Evolutionary conservation across 1,140 invertebrate species (phyloP).

Genomic region (Lysiphlebus fabarum): DNA sequence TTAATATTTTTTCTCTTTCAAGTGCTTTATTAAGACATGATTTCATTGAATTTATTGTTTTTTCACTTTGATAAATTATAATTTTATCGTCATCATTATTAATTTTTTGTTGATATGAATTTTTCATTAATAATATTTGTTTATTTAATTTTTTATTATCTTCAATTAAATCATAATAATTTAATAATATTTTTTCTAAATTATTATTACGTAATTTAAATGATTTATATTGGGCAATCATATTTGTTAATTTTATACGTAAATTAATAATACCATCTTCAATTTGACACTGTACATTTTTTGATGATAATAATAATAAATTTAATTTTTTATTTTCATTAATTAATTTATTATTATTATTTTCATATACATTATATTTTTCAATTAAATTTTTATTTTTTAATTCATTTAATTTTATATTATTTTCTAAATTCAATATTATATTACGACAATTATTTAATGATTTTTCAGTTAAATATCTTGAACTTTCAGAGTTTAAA

Average conservation of each 20-base stretch:
- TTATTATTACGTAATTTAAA: constrained; percentile 39
- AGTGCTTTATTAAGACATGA: constrained; percentile 34
- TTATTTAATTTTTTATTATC: too few relatives aligned
- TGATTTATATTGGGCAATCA: constrained; percentile 44
- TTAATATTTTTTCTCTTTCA: constrained; percentile 35
- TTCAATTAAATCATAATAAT: background rate
- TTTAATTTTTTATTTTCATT: constrained; percentile 37
- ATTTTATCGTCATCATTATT: constrained; percentile 30
- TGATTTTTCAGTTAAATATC: constrained; percentile 28
- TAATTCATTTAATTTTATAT: constrained; percentile 27
- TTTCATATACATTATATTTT: constrained; percentile 17
- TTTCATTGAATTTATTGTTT: constrained; percentile 29
- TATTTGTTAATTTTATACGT: constrained; percentile 37
- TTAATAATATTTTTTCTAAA: constrained; percentile 37
- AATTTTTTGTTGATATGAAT: constrained; percentile 34
- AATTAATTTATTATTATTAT: constrained; percentile 32
- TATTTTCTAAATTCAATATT: constrained; percentile 33
- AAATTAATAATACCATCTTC: constrained; percentile 40
- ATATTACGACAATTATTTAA: constrained; percentile 28
- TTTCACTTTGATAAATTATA: constrained; percentile 29
- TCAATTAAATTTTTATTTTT: constrained; percentile 31
- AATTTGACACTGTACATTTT: constrained; percentile 42
- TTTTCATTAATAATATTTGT: constrained; percentile 32
- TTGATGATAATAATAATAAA: constrained; percentile 33
- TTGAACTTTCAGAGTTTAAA: constrained; percentile 28